These are phyloP conservation scores for Tadarida brasiliensis DNA, from an alignment of 2,797 vertebrate genomes.

Conservation along the genomic window DNA sequence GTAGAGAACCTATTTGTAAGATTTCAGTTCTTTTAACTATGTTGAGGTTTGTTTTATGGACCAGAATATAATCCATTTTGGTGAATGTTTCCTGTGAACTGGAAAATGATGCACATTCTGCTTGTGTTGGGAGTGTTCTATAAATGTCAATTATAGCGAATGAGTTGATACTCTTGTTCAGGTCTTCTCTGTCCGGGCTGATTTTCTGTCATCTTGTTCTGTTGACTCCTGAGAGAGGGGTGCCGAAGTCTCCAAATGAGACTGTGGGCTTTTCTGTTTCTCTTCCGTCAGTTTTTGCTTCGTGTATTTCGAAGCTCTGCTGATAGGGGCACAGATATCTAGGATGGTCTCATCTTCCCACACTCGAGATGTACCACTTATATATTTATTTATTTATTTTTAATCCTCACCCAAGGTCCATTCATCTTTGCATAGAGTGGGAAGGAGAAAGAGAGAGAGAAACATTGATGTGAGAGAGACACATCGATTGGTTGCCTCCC, in stretches of 20 bases:
- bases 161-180: constrained; percentile 10
- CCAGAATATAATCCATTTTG: neutral
- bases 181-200: neutral
- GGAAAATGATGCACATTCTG: constrained; percentile 35
- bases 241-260: neutral
- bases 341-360: neutral
- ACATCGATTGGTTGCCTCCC: too few relatives aligned
- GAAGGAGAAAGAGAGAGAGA: too few relatives aligned
- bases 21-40: constrained; percentile 52
- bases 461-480: too few relatives aligned
- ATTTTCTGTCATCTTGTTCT: neutral
- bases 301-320: neutral
- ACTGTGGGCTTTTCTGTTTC: neutral
- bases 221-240: neutral
- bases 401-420: too few relatives aligned
- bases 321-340: neutral
- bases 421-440: too few relatives aligned
- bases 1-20: neutral
- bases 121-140: neutral
- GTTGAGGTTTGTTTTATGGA: neutral
- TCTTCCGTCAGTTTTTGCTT: neutral
- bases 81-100: neutral
- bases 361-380: too few relatives aligned
- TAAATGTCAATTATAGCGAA: constrained; percentile 4
- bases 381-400: too few relatives aligned